Conservation (phyloP, 2,888 invertebrate species). For the Diloba caeruleocephala region DNA sequence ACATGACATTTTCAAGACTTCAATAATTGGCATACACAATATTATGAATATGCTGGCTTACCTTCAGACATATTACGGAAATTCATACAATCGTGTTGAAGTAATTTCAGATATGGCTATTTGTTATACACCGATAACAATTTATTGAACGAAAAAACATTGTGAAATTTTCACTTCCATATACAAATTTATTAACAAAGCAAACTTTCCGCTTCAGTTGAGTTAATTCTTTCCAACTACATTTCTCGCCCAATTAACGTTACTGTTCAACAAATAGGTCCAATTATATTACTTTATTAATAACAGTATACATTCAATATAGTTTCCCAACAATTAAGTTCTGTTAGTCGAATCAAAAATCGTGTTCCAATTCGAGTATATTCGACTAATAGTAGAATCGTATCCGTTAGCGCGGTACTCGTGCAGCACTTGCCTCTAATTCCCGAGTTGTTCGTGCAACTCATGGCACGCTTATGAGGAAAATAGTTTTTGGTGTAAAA, state of each 20-base stretch:
- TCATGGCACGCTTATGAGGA: conserved; percentile 67
- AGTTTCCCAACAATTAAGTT: conserved; percentile 23
- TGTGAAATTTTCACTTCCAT: background rate
- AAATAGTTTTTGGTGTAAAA: too few species aligned
- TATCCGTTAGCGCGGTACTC: conserved; percentile 11
- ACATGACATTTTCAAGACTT: too few species aligned
- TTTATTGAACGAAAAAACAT: background rate
- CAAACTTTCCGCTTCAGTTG: conserved; percentile 5
- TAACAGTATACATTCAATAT: conserved; percentile 25
- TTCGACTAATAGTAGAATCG: conserved; percentile 31
- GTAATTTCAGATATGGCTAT: background rate
- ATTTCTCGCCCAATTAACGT: conserved; percentile 31
- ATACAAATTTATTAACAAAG: conserved; percentile 1
- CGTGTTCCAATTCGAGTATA: conserved; percentile 13
- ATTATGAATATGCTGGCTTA: too few species aligned
- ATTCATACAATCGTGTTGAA: background rate
- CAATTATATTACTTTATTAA: conserved; percentile 26
- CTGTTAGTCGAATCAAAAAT: conserved; percentile 25
- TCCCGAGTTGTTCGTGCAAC: conserved; percentile 67
- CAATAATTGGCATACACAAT: too few species aligned
- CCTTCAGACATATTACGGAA: background rate
- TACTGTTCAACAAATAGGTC: conserved; percentile 19
- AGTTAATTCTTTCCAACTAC: conserved; percentile 8
- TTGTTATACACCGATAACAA: background rate
- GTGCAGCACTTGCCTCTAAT: conserved; percentile 50